A percentile compares a stretch with the other conserved stretches of the same genome.
These are phyloP conservation scores for Geopemphigus sp. DNA, from an alignment of 1,140 invertebrate genomes.

Conservation along the genomic window DNA sequence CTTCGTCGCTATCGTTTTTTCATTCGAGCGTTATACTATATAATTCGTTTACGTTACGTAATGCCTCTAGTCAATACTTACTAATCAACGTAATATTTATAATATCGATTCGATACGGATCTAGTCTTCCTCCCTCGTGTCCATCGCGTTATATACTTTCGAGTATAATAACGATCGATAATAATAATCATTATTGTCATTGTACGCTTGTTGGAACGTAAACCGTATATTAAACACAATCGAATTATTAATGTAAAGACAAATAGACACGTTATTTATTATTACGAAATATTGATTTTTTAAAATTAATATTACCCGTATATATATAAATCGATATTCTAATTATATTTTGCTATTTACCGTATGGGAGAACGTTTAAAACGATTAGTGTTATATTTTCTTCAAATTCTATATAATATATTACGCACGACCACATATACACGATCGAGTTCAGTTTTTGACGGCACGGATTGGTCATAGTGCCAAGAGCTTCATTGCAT, in stretches of 20 bases:
- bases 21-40: not conserved
- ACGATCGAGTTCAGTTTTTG: constrained; percentile 13
- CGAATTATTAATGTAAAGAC: constrained; percentile 17
- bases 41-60: not conserved
- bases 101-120: constrained; percentile 12
- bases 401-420: constrained; percentile 32
- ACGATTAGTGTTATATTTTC: constrained; percentile 4
- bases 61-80: constrained; percentile 39
- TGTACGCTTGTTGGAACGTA: not conserved
- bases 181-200: not conserved
- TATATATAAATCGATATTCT: not conserved
- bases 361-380: not conserved
- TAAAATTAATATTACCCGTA: not conserved
- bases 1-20: not conserved
- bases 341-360: constrained; percentile 27
- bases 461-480: constrained; percentile 6
- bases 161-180: not conserved
- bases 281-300: not conserved
- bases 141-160: too few relatives aligned
- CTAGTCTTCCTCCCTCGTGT: constrained; percentile 18
- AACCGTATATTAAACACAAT: not conserved
- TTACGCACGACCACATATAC: not conserved
- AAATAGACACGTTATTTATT: constrained; percentile 15
- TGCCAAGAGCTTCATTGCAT: constrained; percentile 25
- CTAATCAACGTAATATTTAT: constrained; percentile 6